These are phyloP conservation scores for Felis chaus DNA, from an alignment of 2,113 vertebrate genomes.

Conservation along the genomic window DNA sequence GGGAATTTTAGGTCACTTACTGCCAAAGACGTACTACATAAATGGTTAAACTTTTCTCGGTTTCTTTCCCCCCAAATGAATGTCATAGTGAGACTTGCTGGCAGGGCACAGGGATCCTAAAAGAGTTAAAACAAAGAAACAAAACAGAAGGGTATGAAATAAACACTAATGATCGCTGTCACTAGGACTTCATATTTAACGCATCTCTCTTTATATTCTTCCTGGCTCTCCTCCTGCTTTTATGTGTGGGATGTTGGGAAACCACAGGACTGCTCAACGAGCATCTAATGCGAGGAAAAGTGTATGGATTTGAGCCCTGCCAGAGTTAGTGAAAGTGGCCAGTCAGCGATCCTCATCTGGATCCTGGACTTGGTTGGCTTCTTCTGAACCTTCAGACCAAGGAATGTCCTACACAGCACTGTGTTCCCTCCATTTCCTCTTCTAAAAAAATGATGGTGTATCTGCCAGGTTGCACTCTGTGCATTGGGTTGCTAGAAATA, in stretches of 20 bases:
- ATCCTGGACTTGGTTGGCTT: conserved; percentile 10
- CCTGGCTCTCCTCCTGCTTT: not conserved
- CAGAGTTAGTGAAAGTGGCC: not conserved
- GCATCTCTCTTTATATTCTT: not conserved
- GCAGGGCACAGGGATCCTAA: not conserved
- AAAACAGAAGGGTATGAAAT: not conserved
- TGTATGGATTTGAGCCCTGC: not conserved
- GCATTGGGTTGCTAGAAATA: conserved; percentile 37
- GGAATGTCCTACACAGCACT: not conserved
- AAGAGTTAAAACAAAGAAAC: conserved; percentile 11
- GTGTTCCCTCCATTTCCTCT: conserved; percentile 13
- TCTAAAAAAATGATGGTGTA: not conserved
- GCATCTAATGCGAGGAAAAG: not conserved
- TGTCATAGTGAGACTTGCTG: not conserved
- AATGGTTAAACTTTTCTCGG: not conserved
- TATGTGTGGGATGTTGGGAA: not conserved
- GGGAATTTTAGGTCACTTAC: not conserved
- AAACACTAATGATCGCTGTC: not conserved
- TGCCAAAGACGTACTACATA: not conserved
- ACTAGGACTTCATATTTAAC: not conserved
- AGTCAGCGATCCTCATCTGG: conserved; percentile 6
- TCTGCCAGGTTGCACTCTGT: conserved; percentile 42
- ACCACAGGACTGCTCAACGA: not conserved
- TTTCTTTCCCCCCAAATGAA: not conserved
- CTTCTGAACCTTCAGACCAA: conserved; percentile 33